phyloP scores from a whole-genome alignment of 1,140 invertebrate species.

The Cotesia vestalis region DNA sequence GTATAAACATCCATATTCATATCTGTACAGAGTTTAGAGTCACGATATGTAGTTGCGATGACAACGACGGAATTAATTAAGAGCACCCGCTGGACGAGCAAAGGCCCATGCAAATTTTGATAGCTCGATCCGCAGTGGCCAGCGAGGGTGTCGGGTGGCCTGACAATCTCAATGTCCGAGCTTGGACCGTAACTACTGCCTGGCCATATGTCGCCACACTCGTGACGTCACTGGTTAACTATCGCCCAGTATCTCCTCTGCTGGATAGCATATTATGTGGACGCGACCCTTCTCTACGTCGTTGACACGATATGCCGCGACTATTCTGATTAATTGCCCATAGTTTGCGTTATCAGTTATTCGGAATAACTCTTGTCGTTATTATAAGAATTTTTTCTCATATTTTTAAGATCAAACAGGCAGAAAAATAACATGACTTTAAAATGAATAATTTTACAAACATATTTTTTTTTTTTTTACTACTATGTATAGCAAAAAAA shows the following conservation, averaged over 20 bases:
- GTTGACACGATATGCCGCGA: slow-evolving; percentile 60
- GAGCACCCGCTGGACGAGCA: slow-evolving; percentile 54
- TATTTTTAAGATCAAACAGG: neutral
- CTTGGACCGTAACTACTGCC: slow-evolving; percentile 52
- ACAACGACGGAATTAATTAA: slow-evolving; percentile 58
- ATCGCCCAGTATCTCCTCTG: slow-evolving; percentile 40
- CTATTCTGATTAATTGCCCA: slow-evolving; percentile 67
- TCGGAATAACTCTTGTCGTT: neutral
- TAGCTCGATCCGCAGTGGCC: slow-evolving; percentile 39
- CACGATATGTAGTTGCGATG: slow-evolving; percentile 23
- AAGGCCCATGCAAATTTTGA: slow-evolving; percentile 59
- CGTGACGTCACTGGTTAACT: slow-evolving; percentile 68
- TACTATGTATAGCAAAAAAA: too few relatives aligned
- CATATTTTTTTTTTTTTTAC: too few relatives aligned
- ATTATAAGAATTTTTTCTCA: neutral
- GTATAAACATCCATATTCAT: slow-evolving; percentile 13
- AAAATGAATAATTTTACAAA: too few relatives aligned
- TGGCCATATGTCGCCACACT: slow-evolving; percentile 64
- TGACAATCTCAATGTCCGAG: slow-evolving; percentile 48
- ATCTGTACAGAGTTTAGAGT: neutral
- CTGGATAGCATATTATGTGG: neutral
- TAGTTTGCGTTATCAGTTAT: slow-evolving; percentile 63
- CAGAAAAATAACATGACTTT: too few relatives aligned
- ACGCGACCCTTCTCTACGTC: slow-evolving; percentile 30
- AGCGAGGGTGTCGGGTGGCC: slow-evolving; percentile 51